A percentile compares a stretch with the other conserved stretches of the same genome.
phyloP scores from a whole-genome alignment of 2,888 invertebrate species.

The Cephalotes varians region DNA sequence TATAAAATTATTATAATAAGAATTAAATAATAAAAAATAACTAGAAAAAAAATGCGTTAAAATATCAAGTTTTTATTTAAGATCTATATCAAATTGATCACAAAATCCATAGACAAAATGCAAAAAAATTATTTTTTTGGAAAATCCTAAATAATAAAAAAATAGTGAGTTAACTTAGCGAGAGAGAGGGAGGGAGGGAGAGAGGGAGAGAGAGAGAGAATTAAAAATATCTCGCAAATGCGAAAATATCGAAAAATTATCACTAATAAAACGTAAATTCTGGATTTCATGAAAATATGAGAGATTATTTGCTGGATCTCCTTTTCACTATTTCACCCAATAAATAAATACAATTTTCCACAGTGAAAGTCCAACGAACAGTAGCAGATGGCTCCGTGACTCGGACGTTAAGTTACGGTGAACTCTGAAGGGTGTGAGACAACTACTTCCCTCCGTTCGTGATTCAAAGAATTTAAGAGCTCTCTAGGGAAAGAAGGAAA shows the following conservation, averaged over 20 bases:
- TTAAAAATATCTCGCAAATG: not conserved
- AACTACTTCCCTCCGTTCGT: slow-evolving; percentile 55
- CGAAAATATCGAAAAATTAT: not conserved
- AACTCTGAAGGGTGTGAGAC: slow-evolving; percentile 53
- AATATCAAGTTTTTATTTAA: too few species aligned
- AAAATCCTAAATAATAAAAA: not conserved
- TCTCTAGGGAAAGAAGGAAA: slow-evolving; percentile 39
- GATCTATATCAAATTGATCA: too few species aligned
- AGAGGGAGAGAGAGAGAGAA: too few species aligned
- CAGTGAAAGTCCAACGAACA: slow-evolving; percentile 71
- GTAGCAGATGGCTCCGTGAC: slow-evolving; percentile 77
- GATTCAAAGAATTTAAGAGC: slow-evolving; percentile 69
- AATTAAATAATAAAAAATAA: too few species aligned
- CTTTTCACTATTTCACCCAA: too few species aligned
- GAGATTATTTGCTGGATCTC: slow-evolving; percentile 34
- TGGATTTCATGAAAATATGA: slow-evolving; percentile 54
- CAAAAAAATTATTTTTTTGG: too few species aligned
- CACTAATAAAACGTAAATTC: not conserved
- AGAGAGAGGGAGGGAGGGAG: too few species aligned
- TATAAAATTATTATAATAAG: too few species aligned
- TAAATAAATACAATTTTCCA: slow-evolving; percentile 73
- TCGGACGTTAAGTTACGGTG: slow-evolving; percentile 68
- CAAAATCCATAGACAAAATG: not conserved
- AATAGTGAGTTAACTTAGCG: not conserved
- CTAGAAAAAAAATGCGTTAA: too few species aligned